Evolutionary conservation across 2,888 invertebrate species (phyloP), one percentile per base, ranked within the genome.

Genomic region (Chymomyza fuscimana): DNA sequence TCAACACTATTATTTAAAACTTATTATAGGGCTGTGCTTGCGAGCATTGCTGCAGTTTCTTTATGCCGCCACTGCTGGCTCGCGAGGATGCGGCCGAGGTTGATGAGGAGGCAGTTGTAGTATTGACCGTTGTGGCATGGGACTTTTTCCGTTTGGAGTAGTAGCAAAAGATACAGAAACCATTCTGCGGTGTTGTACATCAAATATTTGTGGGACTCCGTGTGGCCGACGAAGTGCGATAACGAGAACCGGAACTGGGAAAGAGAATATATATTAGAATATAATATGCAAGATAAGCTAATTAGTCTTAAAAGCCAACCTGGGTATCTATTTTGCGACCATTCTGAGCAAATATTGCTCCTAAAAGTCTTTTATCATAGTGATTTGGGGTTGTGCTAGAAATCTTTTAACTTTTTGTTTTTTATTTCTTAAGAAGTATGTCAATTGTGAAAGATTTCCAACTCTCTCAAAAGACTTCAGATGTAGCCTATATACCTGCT

Each of bases 151-250:
- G 85, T 74, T 90, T 89, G 62, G 88, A 78, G 74, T 91, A 91
- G 70, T 91, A 91, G 74, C 91, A 91, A 78, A 91, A 91, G 73
- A 91, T 91, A 80, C 91, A 91, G 85, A 91, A 91, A 64, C 90
- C 91, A 79, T 91, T 91, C 85, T 91, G 91, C 73, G 91, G 91
- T 77, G 91, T 91, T 83, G 90, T 86, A 89, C 91, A 91, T 91
- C 91, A 92, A 91, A 91, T 92, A 65, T 92, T 92, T 78, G 91
- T 91, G n/a, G 92, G 92, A 71, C 92, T 92, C 69, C 91, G 90
- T 5, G 92, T 85, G 16, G 90, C 86, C 22, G 91, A 91, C 32
- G 91, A 88, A 63, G 90, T 90, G 64, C 91, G 91, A 69, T 90
- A 90, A 36, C 89, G 91, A 5, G 91, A 84, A 66, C 90, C 90